phyloP scores from a whole-genome alignment of 2,113 vertebrate species.

The Azemiops feae region DNA sequence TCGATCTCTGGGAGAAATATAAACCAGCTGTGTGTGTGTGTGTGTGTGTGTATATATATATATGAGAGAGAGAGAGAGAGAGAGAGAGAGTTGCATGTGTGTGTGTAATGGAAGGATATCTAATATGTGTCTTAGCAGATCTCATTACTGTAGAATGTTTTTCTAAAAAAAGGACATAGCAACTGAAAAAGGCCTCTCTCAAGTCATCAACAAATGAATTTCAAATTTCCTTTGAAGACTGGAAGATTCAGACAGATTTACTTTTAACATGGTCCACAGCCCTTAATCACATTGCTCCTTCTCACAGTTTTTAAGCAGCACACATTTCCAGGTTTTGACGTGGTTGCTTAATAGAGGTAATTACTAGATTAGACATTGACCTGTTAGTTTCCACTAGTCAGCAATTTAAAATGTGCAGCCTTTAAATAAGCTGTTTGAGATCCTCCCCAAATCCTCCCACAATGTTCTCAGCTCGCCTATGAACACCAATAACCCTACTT shows the following conservation, averaged over 20 bases:
- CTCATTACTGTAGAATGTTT: background rate
- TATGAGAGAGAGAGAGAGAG: background rate
- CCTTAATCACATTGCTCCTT: background rate
- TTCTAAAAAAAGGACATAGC: background rate
- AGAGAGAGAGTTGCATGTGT: background rate
- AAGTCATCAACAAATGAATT: background rate
- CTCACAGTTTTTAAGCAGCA: background rate
- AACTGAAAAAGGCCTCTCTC: background rate
- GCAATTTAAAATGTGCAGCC: background rate
- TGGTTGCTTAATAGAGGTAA: background rate
- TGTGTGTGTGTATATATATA: no score
- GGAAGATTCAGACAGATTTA: background rate
- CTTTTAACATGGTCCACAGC: background rate
- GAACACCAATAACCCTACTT: background rate
- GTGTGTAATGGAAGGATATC: background rate
- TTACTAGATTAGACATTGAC: background rate
- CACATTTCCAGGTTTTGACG: background rate
- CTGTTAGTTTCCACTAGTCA: background rate
- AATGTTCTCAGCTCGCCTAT: background rate
- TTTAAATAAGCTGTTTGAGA: background rate
- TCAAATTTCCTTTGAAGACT: background rate
- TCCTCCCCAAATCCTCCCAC: background rate
- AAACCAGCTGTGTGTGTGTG: no score
- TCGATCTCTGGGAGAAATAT: no score
- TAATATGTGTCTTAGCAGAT: background rate